Base-by-base conservation (phyloP, 2,797 vertebrate genomes). In the Netta rufina region DNA sequence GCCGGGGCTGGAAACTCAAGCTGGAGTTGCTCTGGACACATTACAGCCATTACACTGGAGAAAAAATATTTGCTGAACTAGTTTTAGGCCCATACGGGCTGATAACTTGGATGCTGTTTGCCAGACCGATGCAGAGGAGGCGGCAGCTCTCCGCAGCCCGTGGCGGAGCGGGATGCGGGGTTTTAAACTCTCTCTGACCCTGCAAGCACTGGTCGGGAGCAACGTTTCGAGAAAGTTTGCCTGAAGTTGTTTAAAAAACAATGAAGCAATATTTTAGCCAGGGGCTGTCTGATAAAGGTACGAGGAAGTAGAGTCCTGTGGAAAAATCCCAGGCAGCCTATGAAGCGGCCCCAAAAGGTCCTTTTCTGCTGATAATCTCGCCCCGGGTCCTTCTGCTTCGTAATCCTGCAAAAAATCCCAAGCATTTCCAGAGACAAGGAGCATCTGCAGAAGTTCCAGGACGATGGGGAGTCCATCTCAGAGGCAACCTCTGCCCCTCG, bases 381-480 rank as follows among this genome's bases (percentile, higher is more conserved):
- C 33, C 6, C 0, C 2, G 60, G 60, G 71, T 84, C 80, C 74
- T 90, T 93, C 92, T 90, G 71, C 77, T 87, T 33, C 57, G 86
- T 20, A 89, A 75, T 25, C 90, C 91, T 53, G 5, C 83, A 38
- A 93, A 90, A 92, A 96, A 92, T 93, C 64, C 33, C 78, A 95
- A 87, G 51, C 28, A 84, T 87, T 87, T 84, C 77, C 91, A 91
- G 81, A 82, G 86, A 57, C 51, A 39, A 43, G 30, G 27, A 94
- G 91, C 88, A 80, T 92, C 86, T 85, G 91, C 91, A 94, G 77
- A 87, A 87, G 83, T 65, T 74, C 79, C 32, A 92, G 67, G 76
- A 79, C 72, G 93, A 61, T 62, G 38, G 65, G 51, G 67, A 32
- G 5, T 25, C 47, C 47, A 49, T 66, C 76, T 57, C 41, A 13